These are phyloP conservation scores for Mus caroli DNA, from an alignment of 2,797 vertebrate genomes.

Conservation along the genomic window DNA sequence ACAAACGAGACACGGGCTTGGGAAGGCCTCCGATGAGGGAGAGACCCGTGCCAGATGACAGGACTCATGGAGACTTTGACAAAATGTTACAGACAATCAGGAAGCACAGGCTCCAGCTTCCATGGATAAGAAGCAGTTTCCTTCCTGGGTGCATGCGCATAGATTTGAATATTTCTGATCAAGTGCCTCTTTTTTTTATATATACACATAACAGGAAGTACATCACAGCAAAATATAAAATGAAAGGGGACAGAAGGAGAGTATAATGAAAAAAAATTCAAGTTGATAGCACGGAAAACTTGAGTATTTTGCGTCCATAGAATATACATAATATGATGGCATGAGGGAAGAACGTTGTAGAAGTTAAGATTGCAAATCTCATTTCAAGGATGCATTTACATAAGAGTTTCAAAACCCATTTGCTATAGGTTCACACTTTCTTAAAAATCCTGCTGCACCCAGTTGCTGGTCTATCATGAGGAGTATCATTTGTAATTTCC, in stretches of 20 bases:
- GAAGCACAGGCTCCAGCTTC: constrained; percentile 74
- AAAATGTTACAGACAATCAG: constrained; percentile 83
- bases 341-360: background rate
- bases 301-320: background rate
- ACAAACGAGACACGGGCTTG: constrained; percentile 81
- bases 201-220: constrained; percentile 71
- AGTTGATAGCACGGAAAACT: constrained; percentile 1
- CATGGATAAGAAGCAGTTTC: constrained; percentile 77
- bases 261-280: constrained; percentile 14
- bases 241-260: constrained; percentile 27
- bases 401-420: constrained; percentile 49
- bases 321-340: constrained; percentile 3
- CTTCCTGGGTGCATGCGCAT: constrained; percentile 70
- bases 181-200: background rate
- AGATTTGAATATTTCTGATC: constrained; percentile 83
- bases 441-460: background rate
- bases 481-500: constrained; percentile 44
- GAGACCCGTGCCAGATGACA: constrained; percentile 75
- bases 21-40: constrained; percentile 79
- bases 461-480: background rate
- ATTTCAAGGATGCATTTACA: constrained; percentile 5
- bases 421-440: constrained; percentile 3
- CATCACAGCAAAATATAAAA: constrained; percentile 54
- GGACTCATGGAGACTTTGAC: constrained; percentile 76
- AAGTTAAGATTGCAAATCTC: constrained; percentile 37